Base-by-base conservation (phyloP, 2,797 vertebrate genomes). In the Loris lydekkerianus region DNA sequence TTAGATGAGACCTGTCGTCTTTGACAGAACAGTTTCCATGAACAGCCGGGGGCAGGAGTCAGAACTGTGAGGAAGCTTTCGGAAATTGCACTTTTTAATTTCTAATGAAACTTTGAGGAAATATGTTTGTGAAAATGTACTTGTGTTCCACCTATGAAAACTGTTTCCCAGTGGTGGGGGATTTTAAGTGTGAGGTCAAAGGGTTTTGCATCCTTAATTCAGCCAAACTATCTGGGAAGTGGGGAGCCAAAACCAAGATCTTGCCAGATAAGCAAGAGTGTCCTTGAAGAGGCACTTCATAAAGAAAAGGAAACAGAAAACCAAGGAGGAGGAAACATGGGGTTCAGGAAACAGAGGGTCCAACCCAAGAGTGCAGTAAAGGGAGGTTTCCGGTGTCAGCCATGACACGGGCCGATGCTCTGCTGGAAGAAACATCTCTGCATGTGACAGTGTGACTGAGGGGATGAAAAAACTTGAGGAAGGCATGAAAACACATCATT, bases 341-440 rank as follows among this genome's bases (percentile, higher is more conserved):
- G 31, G 5, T 25, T 91, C 40, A 65, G 63, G 53, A 94, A 69
- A 92, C 10, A 60, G 43, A 86, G 34, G 37, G 10, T 70, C 13
- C 5, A 53, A 14, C 27, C 17, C 7, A 37, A 1, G 27, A 83
- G 18, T 34, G 7, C 7, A 23, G 29, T 5, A 18, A 78, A 84
- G 43, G 34, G 49, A 46, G 9, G 1, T 23, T 17, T 58, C 3
- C 8, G 83, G 43, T 2, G 37, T 31, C 61, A 21, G 2, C 17
- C 1, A 5, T 31, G 7, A 86, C 34, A 60, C 4, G 1, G 4
- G 11, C 70, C 20, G 31, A 15, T 4, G 6, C 0, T 3, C 1
- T 8, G 63, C 34, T 40, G 27, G 15, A 65, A 58, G 23, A 76
- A n/a, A 80, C 13, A 56, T 46, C 15, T 25, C 58, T 65, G 46